Evolutionary conservation across 2,797 vertebrate genomes (phyloP).

Genomic region (Leuciscus waleckii): DNA sequence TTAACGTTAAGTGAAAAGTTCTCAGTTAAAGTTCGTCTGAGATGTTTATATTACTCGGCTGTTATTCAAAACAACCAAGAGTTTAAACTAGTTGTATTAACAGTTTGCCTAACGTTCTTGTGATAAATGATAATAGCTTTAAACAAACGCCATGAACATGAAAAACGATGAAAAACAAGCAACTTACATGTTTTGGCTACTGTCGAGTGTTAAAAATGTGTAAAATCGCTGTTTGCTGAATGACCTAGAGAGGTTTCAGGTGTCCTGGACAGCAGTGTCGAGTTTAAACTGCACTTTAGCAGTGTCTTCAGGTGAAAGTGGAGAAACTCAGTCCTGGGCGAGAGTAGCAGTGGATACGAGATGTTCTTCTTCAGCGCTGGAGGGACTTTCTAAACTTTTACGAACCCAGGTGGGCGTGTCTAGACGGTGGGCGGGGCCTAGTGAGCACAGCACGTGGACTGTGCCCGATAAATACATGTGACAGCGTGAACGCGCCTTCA

Average conservation of each 20-base stretch:
- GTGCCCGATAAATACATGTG: slow-evolving; percentile 63
- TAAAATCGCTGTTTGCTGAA: neutral
- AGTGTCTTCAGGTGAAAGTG: neutral
- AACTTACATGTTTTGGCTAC: neutral
- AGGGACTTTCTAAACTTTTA: neutral
- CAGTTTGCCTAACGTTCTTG: too few relatives aligned
- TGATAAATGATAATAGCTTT: neutral
- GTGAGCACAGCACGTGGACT: slow-evolving; percentile 61
- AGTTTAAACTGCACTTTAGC: neutral
- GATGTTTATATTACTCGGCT: neutral
- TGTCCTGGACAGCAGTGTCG: neutral
- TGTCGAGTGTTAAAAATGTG: neutral
- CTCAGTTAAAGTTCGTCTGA: neutral
- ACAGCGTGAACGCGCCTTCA: neutral
- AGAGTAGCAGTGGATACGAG: neutral
- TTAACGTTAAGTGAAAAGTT: neutral
- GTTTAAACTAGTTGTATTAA: too few relatives aligned
- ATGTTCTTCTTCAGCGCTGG: neutral
- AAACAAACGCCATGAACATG: neutral
- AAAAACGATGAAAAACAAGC: neutral
- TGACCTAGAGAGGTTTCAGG: neutral
- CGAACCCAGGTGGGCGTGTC: neutral
- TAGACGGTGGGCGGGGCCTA: slow-evolving; percentile 57
- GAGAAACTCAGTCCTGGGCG: neutral
- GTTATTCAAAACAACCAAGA: neutral